Conservation (phyloP, 2,113 vertebrate species). For the Oreotrochilus melanogaster region DNA sequence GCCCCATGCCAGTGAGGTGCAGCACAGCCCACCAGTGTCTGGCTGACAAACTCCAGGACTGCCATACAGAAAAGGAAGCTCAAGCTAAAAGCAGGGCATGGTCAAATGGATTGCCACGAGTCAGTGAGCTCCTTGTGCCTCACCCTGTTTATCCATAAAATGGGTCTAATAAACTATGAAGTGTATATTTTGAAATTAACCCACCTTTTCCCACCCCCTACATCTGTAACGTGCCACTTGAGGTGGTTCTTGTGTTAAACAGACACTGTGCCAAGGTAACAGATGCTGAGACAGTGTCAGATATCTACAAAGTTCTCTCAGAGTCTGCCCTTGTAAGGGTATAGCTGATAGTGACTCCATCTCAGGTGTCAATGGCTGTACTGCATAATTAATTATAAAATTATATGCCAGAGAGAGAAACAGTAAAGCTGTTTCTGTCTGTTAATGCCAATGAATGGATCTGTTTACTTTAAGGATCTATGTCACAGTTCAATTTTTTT, state of each 20-base stretch:
- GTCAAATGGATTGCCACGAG: not conserved
- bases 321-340: not conserved
- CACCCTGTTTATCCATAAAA: not conserved
- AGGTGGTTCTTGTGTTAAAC: not conserved
- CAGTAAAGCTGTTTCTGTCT: not conserved
- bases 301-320: not conserved
- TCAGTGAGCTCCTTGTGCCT: not conserved
- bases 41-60: not conserved
- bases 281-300: not conserved
- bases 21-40: rapidly evolving
- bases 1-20: not conserved
- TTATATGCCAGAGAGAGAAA: not conserved
- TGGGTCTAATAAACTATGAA: not conserved
- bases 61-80: not conserved
- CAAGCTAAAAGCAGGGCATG: not conserved
- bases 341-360: not conserved
- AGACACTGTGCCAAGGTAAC: not conserved
- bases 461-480: not conserved
- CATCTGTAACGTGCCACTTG: rapidly evolving
- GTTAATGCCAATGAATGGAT: not conserved
- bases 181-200: not conserved
- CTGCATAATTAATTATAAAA: conserved; percentile 64
- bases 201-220: rapidly evolving
- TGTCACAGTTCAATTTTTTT: not conserved
- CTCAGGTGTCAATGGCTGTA: not conserved